Percentiles rank a stretch among this genome's conserved stretches.
Evolutionary conservation across 1,140 invertebrate species (phyloP).

Genomic region (Drosophila novamexicana): DNA sequence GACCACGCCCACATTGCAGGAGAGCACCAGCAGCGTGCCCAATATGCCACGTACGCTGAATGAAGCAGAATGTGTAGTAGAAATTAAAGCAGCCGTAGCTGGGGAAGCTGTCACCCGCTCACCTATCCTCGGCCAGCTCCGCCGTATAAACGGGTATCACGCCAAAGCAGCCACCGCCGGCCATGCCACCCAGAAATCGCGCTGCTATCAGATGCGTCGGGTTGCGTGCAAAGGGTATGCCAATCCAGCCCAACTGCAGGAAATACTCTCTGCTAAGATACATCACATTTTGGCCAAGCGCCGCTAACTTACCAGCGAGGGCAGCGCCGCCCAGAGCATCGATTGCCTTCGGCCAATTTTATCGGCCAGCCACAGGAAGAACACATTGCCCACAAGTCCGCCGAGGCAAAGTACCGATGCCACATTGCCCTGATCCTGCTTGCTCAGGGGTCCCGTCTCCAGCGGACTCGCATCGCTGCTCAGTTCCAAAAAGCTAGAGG

Average conservation of each 20-base stretch:
- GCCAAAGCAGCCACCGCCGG: slow-evolving; percentile 83
- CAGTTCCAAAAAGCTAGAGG: slow-evolving; percentile 85
- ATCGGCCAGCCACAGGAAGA: slow-evolving; percentile 86
- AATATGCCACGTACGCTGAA: slow-evolving; percentile 84
- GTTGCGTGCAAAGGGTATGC: slow-evolving; percentile 82
- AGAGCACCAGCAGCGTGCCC: slow-evolving; percentile 85
- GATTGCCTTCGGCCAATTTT: slow-evolving; percentile 65
- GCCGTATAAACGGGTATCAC: slow-evolving; percentile 85
- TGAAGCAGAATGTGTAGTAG: neutral
- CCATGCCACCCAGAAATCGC: slow-evolving; percentile 84
- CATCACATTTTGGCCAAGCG: no score
- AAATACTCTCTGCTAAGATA: neutral
- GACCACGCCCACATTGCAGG: slow-evolving; percentile 85
- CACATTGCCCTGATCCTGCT: slow-evolving; percentile 86
- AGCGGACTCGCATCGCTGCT: slow-evolving; percentile 73
- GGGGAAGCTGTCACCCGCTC: neutral
- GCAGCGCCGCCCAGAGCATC: slow-evolving; percentile 65
- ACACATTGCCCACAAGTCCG: slow-evolving; percentile 84
- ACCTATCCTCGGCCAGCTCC: slow-evolving; percentile 84
- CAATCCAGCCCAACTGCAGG: slow-evolving; percentile 72
- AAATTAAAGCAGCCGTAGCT: neutral
- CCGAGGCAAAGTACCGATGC: slow-evolving; percentile 85
- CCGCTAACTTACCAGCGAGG: slow-evolving; percentile 57
- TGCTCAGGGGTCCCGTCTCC: slow-evolving; percentile 58
- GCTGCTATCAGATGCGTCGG: slow-evolving; percentile 77